Evolutionary conservation across 2,888 invertebrate genomes (phyloP), one percentile per base, ranked within the genome.

Genomic region (Coecobrya sp.): DNA sequence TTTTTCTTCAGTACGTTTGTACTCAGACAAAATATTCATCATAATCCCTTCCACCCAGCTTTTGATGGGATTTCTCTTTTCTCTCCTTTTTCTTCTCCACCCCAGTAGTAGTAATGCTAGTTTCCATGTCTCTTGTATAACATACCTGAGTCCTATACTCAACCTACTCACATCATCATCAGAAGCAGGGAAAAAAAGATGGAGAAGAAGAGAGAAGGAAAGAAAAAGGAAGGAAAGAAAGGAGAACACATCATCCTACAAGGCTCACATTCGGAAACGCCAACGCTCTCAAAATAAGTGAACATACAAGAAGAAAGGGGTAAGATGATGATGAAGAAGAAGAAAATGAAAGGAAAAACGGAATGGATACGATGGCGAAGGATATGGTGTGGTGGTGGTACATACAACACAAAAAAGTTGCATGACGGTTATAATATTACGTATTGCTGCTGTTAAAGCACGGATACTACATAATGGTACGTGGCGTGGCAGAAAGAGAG

Each of bases 331-430:
- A 65, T 30, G 45, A 68, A 68, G 30, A 68, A 1, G 13, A 65
- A 27, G 65, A 65, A 68, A 76, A 25, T 13, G 49, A 76, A 49
- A 49, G 76, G 49, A 49, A 76, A 73, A 22, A 45, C 11, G 19
- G 27, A 49, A 25, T 45, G 27, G n/a, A 49, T 49, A 49, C 10
- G 49, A 49, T 1, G 49, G 10, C 49, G 49, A 49, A 49, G 49
- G 11, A 49, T 13, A 11, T 49, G 13, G 68, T 68, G 16, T 16
- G 68, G 1, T 30, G 68, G 68, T 16, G 16, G 16, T 68, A 27
- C 16, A 16, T 22, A 36, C 36, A 36, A 36, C 36, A 36, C 36
- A 36, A 49, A 36, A 49, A 49, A 49, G 49, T 3, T 49, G 11
- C 4, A 49, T 49, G 49, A 49, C 10, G 11, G 7, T 36, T 2